phyloP scores from a whole-genome alignment of 2,797 vertebrate species.

The Lacerta bilineata region DNA sequence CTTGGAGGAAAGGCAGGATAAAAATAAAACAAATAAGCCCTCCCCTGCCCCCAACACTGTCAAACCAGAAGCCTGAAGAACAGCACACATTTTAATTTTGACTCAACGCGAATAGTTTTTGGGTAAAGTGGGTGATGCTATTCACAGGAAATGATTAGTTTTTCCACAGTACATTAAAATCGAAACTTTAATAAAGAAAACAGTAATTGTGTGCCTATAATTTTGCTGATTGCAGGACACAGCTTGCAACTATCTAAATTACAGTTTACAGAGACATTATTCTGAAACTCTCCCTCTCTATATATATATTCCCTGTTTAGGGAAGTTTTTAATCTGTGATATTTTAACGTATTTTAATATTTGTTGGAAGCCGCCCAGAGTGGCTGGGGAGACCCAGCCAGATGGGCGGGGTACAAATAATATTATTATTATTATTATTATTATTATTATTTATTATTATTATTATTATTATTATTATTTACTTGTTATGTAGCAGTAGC shows the following conservation, averaged over 20 bases:
- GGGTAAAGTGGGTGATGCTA: slow-evolving; percentile 41
- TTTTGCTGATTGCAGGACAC: slow-evolving; percentile 75
- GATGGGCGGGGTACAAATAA: no score
- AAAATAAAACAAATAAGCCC: background rate
- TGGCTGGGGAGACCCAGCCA: no score
- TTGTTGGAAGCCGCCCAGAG: no score
- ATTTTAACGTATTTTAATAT: no score
- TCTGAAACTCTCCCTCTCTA: slow-evolving; percentile 53
- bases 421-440: no score
- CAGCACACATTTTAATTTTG: slow-evolving; percentile 8
- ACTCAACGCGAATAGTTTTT: slow-evolving; percentile 11
- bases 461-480: no score
- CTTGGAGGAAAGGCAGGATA: background rate
- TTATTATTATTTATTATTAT: no score
- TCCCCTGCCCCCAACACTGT: background rate
- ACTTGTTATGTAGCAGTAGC: slow-evolving; percentile 31
- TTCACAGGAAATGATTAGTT: slow-evolving; percentile 57
- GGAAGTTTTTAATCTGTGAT: no score
- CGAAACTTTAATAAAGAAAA: slow-evolving; percentile 69
- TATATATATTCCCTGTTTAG: background rate
- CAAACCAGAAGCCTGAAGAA: background rate
- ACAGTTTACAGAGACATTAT: slow-evolving; percentile 65
- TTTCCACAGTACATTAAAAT: slow-evolving; percentile 60
- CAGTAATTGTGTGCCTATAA: slow-evolving; percentile 69
- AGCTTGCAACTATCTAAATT: slow-evolving; percentile 70